phyloP scores from a whole-genome alignment of 2,113 vertebrate species.

The Rattus rattus region DNA sequence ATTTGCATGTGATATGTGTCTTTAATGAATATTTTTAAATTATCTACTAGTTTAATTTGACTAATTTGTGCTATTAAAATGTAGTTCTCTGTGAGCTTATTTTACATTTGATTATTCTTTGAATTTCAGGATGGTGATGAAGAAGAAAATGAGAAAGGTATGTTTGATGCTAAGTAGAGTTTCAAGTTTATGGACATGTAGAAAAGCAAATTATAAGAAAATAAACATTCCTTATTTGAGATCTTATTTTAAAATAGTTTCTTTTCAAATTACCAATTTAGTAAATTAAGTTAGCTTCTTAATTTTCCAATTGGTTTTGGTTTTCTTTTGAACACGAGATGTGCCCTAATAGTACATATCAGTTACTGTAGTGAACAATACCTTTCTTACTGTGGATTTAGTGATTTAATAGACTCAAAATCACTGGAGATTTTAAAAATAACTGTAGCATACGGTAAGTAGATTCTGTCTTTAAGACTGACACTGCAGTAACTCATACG shows the following conservation, averaged over 20 bases:
- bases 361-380: slow-evolving; percentile 84
- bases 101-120: slow-evolving; percentile 86
- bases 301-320: slow-evolving; percentile 78
- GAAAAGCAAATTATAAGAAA: slow-evolving; percentile 77
- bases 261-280: slow-evolving; percentile 79
- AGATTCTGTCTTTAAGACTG: slow-evolving; percentile 68
- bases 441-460: slow-evolving; percentile 84
- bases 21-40: slow-evolving; percentile 43
- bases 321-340: slow-evolving; percentile 81
- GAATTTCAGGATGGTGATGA: slow-evolving; percentile 93
- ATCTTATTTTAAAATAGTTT: slow-evolving; percentile 81
- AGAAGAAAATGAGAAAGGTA: slow-evolving; percentile 97
- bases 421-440: slow-evolving; percentile 72
- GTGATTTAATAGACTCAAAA: neutral
- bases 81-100: slow-evolving; percentile 59
- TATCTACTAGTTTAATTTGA: neutral
- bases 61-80: slow-evolving; percentile 52
- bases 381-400: slow-evolving; percentile 77
- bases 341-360: slow-evolving; percentile 76
- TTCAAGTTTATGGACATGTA: slow-evolving; percentile 72
- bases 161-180: slow-evolving; percentile 87
- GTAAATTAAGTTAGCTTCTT: slow-evolving; percentile 78
- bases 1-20: slow-evolving; percentile 28
- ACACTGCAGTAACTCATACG: slow-evolving; percentile 85
- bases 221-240: slow-evolving; percentile 75